phyloP scores from a whole-genome alignment of 2,113 vertebrate genomes.

The Capreolus pygargus region DNA sequence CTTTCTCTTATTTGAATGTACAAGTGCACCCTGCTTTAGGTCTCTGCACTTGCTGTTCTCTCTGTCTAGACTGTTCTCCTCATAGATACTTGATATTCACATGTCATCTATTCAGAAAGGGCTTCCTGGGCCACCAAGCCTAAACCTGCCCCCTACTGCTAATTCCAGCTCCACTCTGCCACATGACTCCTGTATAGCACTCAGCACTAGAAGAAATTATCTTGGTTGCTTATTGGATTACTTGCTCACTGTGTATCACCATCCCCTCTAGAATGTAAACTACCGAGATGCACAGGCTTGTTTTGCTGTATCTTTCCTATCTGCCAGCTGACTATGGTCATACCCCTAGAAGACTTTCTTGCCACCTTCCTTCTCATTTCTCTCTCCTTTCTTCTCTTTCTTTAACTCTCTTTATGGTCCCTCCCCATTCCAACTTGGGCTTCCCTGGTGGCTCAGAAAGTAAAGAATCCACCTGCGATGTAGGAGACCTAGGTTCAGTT shows the following conservation, averaged over 20 bases:
- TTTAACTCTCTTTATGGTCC: background rate
- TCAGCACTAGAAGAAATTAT: background rate
- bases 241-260: background rate
- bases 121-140: background rate
- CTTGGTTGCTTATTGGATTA: background rate
- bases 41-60: background rate
- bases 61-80: background rate
- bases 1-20: background rate
- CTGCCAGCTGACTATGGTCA: background rate
- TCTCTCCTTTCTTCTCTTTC: background rate
- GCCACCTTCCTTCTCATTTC: background rate
- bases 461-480: background rate
- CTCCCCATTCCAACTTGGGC: background rate
- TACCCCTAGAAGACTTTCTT: background rate
- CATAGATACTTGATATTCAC: background rate
- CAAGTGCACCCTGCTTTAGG: background rate
- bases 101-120: background rate
- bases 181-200: background rate
- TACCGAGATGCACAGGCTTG: fast-evolving
- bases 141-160: background rate
- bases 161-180: background rate
- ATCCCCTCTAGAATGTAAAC: background rate
- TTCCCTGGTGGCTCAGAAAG: background rate
- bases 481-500: background rate
- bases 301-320: background rate